Conservation (phyloP, 2,113 vertebrate genomes). For the Sturnira hondurensis region DNA sequence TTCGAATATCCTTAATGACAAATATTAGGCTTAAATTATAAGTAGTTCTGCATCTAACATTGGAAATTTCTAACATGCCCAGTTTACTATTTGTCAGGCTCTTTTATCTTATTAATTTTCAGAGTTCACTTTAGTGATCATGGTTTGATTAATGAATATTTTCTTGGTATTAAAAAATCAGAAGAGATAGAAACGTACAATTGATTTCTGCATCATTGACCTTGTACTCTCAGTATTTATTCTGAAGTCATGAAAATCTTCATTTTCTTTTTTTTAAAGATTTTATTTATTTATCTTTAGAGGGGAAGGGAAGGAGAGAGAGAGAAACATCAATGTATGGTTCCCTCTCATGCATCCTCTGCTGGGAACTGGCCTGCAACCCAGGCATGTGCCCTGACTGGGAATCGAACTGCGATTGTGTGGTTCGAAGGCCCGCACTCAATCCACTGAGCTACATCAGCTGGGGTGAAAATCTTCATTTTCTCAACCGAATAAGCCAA, state of each 20-base stretch:
- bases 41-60: neutral
- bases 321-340: too few species aligned
- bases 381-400: too few species aligned
- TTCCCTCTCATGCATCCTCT: too few species aligned
- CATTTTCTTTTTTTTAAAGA: too few species aligned
- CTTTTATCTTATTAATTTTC: neutral
- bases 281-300: too few species aligned
- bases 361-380: too few species aligned
- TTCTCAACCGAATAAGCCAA: neutral
- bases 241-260: neutral
- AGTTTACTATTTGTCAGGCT: neutral
- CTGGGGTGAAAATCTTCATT: neutral
- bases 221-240: constrained; percentile 2
- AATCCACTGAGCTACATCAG: too few species aligned
- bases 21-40: neutral
- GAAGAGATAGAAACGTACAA: neutral
- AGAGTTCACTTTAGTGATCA: neutral
- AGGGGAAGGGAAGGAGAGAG: too few species aligned
- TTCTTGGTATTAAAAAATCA: neutral
- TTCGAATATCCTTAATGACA: neutral
- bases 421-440: too few species aligned
- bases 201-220: neutral
- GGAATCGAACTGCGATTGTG: too few species aligned
- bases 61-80: neutral
- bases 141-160: neutral